Percentiles rank a stretch among this genome's conserved stretches.
Conservation (phyloP, 2,797 vertebrate species). For the Natrix natrix region DNA sequence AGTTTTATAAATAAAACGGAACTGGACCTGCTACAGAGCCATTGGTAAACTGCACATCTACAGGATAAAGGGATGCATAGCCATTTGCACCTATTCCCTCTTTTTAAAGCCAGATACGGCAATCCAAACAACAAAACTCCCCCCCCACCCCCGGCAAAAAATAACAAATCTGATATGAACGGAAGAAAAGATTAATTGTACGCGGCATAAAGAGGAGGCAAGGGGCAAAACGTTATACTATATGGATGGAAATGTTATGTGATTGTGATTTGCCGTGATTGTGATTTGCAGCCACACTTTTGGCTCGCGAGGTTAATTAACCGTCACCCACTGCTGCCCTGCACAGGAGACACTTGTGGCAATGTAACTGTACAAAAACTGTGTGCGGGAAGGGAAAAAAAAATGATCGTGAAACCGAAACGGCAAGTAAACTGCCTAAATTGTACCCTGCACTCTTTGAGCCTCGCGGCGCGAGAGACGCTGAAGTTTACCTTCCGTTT, state of each 20-base stretch:
- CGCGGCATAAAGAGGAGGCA: neutral
- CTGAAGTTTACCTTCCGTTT: slow-evolving; percentile 36
- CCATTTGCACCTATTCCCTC: neutral
- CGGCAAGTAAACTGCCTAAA: slow-evolving; percentile 31
- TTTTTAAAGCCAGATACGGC: slow-evolving; percentile 11
- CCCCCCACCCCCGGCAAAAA: neutral
- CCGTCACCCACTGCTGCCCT: slow-evolving; percentile 65
- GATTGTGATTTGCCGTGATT: slow-evolving; percentile 22
- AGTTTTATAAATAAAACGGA: neutral
- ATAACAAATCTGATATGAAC: slow-evolving; percentile 6
- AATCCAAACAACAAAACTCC: slow-evolving; percentile 34
- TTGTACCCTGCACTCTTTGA: slow-evolving; percentile 35
- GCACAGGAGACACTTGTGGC: slow-evolving; percentile 61
- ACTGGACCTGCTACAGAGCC: neutral
- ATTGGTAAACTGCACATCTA: neutral
- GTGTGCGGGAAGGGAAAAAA: slow-evolving; percentile 33
- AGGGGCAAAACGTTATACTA: slow-evolving; percentile 8
- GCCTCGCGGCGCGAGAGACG: slow-evolving; percentile 12
- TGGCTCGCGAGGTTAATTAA: slow-evolving; percentile 67
- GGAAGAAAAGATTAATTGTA: slow-evolving; percentile 19
- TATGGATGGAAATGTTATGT: slow-evolving; percentile 24
- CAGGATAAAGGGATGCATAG: neutral
- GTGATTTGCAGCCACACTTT: slow-evolving; percentile 52
- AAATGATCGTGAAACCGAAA: slow-evolving; percentile 38
- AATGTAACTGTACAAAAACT: slow-evolving; percentile 60